Conservation (phyloP, 2,113 vertebrate species). For the Myrmophylax atrothorax region DNA sequence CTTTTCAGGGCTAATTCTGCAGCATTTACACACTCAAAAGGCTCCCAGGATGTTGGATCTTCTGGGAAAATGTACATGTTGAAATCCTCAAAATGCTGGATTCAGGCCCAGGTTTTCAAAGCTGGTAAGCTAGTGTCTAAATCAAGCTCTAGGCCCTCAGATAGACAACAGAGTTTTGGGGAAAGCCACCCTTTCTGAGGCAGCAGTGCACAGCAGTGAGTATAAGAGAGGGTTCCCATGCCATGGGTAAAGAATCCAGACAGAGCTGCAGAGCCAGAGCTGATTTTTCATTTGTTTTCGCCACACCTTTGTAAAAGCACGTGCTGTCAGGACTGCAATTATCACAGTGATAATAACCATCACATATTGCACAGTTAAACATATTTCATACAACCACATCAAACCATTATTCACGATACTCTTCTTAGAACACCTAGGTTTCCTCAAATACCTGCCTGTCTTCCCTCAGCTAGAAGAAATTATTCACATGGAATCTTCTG, state of each 20-base stretch:
- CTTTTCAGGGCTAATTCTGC: neutral
- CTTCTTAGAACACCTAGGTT: neutral
- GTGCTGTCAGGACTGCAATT: neutral
- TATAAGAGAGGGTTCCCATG: fast-evolving
- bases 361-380: neutral
- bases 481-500: neutral
- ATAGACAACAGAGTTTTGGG: too few relatives aligned
- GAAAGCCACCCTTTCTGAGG: neutral
- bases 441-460: neutral
- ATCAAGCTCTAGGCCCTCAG: neutral
- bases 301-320: neutral
- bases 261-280: neutral
- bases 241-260: neutral
- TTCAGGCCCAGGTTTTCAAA: neutral
- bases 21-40: neutral
- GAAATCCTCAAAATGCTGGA: neutral
- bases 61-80: neutral
- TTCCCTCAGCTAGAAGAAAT: neutral
- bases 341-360: neutral
- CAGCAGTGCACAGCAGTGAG: fast-evolving
- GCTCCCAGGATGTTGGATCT: neutral
- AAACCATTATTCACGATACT: neutral
- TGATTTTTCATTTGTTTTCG: neutral
- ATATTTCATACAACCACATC: neutral
- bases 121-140: neutral